Base-by-base conservation (phyloP, 92 coral and sea anemone species). In the Porites cylindrica region DNA sequence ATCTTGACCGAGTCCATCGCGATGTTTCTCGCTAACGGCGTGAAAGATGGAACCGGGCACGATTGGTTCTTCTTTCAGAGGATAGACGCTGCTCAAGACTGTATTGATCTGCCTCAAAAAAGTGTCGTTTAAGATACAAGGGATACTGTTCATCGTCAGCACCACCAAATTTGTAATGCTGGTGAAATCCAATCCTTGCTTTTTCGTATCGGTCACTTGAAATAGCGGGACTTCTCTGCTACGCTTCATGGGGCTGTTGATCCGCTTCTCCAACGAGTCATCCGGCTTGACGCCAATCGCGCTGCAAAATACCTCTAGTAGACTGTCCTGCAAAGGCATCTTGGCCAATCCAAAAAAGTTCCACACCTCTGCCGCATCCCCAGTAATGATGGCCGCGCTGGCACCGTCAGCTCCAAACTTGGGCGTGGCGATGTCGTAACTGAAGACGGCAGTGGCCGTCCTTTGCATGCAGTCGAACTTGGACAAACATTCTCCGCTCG, bases 131-230 rank as follows among this genome's bases (percentile, higher is more conserved):
- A 78, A 32, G 1, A 62, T 38, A 11, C 72, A 63, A 10, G 72
- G 82, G 8, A 78, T 19, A 17, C 82, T 78, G 4, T 8, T 78
- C 72, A 63, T 78, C 38, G 82, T 17, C 82, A 78, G 21, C 13
- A 62, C 72, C 23, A 38, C 70, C 1, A 13, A 6, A 1, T 47
- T 58, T 2, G 72, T 32, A 26, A 6, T 2, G 8, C 21, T n/a
- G 7, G 72, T 66, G 12, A 63, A 78, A 18, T 78, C 82, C 18
- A 6, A 7, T 32, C 38, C 82, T 0, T 12, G 16, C n/a, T 38
- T 62, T 14, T 0, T 38, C 17, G 20, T 18, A 13, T 78, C 72
- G 1, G 82, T 64, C 82, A 78, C 60, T 51, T 38, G 20, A 66
- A 78, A 78, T 4, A 78, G 1, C 10, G 72, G 72, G 8, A 20